Percentiles rank a stretch among this genome's conserved stretches.
Conservation (phyloP, 1,140 invertebrate genomes). For the Oscheius sp. region DNA sequence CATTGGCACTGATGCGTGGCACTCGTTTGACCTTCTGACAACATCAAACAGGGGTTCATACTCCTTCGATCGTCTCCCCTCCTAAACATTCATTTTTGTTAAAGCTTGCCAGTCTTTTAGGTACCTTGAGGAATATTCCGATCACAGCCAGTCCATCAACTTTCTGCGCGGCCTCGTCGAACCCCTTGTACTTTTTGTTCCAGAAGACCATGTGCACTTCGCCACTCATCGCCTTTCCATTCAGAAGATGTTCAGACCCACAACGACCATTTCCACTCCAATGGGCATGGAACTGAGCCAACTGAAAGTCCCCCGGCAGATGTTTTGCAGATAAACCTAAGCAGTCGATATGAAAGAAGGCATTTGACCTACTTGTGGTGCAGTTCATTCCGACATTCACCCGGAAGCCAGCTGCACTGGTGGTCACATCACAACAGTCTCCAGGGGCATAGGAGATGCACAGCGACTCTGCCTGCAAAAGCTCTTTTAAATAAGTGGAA, state of each 20-base stretch:
- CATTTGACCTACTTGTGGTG: slow-evolving; percentile 21
- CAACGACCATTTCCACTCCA: slow-evolving; percentile 26
- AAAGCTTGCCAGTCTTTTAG: slow-evolving; percentile 24
- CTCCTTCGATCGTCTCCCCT: slow-evolving; percentile 25
- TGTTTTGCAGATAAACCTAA: slow-evolving; percentile 33
- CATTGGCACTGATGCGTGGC: slow-evolving; percentile 8
- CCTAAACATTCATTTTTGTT: slow-evolving; percentile 35
- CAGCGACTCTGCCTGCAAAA: slow-evolving; percentile 24
- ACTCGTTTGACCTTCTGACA: slow-evolving; percentile 23
- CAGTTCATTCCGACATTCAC: slow-evolving; percentile 33
- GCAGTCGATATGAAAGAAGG: neutral
- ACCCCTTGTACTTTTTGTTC: slow-evolving; percentile 66
- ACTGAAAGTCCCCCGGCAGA: slow-evolving; percentile 17
- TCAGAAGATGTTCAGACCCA: slow-evolving; percentile 34
- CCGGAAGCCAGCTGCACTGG: slow-evolving; percentile 25
- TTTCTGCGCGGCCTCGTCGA: slow-evolving; percentile 66
- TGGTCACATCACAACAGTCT: slow-evolving; percentile 31
- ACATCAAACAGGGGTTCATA: slow-evolving; percentile 41
- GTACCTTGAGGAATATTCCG: slow-evolving; percentile 70
- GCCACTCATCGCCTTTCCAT: slow-evolving; percentile 21
- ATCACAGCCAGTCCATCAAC: slow-evolving; percentile 71
- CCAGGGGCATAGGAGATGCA: slow-evolving; percentile 31
- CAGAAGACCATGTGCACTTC: slow-evolving; percentile 71
- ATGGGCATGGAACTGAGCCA: slow-evolving; percentile 42
- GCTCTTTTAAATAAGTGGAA: neutral